Conservation (phyloP, 1,140 invertebrate genomes). For the Pygmarrhopalites habei region DNA sequence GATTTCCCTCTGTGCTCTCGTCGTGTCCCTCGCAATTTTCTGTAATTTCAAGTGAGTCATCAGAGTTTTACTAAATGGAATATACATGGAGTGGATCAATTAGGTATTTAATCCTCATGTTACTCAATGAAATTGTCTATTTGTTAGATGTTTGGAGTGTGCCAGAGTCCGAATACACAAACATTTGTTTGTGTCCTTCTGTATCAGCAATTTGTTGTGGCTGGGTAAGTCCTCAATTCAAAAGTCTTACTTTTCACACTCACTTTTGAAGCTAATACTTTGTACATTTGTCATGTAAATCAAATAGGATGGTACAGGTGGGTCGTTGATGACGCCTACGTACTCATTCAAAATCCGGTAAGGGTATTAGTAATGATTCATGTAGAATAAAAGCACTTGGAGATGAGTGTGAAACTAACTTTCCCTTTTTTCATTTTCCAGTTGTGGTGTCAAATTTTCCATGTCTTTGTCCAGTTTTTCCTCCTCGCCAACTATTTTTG, state of each 20-base stretch:
- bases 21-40: constrained; percentile 49
- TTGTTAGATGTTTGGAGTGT: constrained; percentile 48
- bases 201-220: constrained; percentile 50
- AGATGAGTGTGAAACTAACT: too few relatives aligned
- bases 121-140: too few relatives aligned
- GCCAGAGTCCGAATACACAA: constrained; percentile 52
- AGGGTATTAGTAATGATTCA: too few relatives aligned
- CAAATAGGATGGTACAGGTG: constrained; percentile 47
- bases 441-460: constrained; percentile 30
- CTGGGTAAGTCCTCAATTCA: too few relatives aligned
- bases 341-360: constrained; percentile 44
- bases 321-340: constrained; percentile 42
- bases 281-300: too few relatives aligned
- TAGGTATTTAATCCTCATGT: too few relatives aligned
- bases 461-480: constrained; percentile 30
- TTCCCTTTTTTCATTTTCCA: too few relatives aligned
- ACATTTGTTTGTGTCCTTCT: constrained; percentile 51
- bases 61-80: too few relatives aligned
- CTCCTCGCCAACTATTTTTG: constrained; percentile 52
- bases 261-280: too few relatives aligned
- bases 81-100: too few relatives aligned
- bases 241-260: too few relatives aligned
- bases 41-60: constrained; percentile 49
- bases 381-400: too few relatives aligned
- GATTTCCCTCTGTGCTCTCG: constrained; percentile 46